Conservation (phyloP, 2,888 invertebrate species). For the Eupithecia tripunctaria region DNA sequence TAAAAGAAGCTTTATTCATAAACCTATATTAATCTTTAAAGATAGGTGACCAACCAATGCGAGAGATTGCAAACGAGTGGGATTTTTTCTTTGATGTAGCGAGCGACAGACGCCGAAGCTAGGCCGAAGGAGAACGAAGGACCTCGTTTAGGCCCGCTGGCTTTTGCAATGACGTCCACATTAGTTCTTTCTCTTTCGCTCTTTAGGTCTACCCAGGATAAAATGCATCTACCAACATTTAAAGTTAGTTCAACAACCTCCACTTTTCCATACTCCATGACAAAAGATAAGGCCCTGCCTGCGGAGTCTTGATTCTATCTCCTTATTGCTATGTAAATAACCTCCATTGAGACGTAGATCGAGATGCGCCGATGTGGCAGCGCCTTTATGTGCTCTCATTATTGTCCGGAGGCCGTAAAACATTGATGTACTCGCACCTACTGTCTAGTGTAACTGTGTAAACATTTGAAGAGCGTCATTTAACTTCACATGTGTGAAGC, state of each 20-base stretch:
- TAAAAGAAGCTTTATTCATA: too few relatives aligned
- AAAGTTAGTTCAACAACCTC: slow-evolving; percentile 12
- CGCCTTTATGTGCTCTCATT: slow-evolving; percentile 71
- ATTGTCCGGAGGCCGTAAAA: slow-evolving; percentile 51
- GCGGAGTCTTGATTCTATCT: slow-evolving; percentile 70
- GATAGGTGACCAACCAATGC: too few relatives aligned
- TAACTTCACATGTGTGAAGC: slow-evolving; percentile 14
- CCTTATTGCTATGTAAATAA: slow-evolving; percentile 83
- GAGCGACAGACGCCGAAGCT: too few relatives aligned
- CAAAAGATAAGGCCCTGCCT: slow-evolving; percentile 66
- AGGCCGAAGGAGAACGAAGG: too few relatives aligned
- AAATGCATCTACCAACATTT: too few relatives aligned
- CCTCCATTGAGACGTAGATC: slow-evolving; percentile 78
- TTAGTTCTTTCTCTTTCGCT: too few relatives aligned
- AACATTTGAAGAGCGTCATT: slow-evolving; percentile 30
- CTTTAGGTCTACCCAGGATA: too few relatives aligned
- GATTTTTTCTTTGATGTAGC: too few relatives aligned
- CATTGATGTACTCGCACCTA: slow-evolving; percentile 38
- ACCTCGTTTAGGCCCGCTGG: too few relatives aligned
- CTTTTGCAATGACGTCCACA: too few relatives aligned
- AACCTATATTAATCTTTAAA: too few relatives aligned
- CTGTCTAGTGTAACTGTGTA: slow-evolving; percentile 25
- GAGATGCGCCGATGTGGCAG: slow-evolving; percentile 78
- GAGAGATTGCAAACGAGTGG: too few relatives aligned
- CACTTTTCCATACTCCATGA: slow-evolving; percentile 12